Conservation (phyloP, 1,140 invertebrate species). For the Procambarus virginalis region DNA sequence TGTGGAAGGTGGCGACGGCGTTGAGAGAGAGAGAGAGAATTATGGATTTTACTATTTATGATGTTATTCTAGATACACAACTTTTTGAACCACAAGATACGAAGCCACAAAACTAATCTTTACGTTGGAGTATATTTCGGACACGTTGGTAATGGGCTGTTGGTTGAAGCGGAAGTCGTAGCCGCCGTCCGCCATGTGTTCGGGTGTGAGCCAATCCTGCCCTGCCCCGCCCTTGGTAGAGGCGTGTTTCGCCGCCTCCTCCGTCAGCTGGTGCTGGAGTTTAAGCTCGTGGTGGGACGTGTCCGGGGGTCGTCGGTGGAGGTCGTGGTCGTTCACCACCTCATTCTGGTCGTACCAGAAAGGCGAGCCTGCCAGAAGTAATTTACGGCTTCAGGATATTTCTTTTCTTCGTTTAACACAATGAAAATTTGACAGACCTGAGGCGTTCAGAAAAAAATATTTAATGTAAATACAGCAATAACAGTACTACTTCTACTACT, state of each 20-base stretch:
- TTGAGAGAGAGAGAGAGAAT: too few species aligned
- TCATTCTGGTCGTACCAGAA: not conserved
- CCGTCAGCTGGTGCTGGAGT: not conserved
- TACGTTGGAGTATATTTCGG: slow-evolving; percentile 46
- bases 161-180: slow-evolving; percentile 55
- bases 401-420: too few species aligned
- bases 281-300: not conserved
- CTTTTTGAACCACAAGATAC: too few species aligned
- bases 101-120: not conserved
- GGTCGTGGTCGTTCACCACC: not conserved
- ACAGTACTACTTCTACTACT: too few species aligned
- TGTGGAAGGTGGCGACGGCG: not conserved
- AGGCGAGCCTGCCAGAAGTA: not conserved
- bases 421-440: too few species aligned
- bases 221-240: not conserved
- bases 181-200: slow-evolving; percentile 15
- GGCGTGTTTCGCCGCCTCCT: not conserved
- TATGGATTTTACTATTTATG: too few species aligned
- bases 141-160: slow-evolving; percentile 17
- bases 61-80: too few species aligned
- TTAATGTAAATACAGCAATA: too few species aligned
- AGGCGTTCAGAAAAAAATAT: too few species aligned
- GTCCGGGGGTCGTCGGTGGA: too few species aligned
- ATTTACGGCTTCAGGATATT: too few species aligned
- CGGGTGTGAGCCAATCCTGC: not conserved